A percentile compares a stretch with the other conserved stretches of the same genome.
Evolutionary conservation across 92 coral and sea anemone genomes (phyloP).

Genomic region (Ricordea florida): DNA sequence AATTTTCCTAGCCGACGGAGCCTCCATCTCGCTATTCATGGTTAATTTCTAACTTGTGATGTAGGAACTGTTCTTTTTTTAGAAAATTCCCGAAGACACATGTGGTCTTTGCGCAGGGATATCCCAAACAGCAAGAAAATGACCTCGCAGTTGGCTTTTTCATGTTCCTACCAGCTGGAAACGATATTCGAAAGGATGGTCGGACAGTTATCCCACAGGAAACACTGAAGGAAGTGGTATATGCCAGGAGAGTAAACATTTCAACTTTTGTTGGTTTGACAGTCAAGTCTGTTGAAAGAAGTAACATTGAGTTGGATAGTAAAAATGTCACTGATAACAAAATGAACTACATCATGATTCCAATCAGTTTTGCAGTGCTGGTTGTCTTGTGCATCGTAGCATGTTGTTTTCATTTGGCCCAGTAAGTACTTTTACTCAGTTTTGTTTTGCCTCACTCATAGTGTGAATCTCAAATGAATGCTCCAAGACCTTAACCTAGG

Average conservation of each 20-base stretch:
- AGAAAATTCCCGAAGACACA: slow-evolving; percentile 27
- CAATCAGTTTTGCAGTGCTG: slow-evolving; percentile 59
- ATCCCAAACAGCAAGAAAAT: slow-evolving; percentile 36
- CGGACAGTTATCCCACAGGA: slow-evolving; percentile 43
- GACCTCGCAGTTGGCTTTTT: slow-evolving; percentile 46
- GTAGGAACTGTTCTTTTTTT: no score
- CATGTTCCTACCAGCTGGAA: slow-evolving; percentile 45
- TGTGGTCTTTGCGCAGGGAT: slow-evolving; percentile 22
- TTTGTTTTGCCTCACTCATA: no score
- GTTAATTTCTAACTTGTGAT: no score
- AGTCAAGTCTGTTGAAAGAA: slow-evolving; percentile 19
- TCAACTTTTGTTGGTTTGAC: slow-evolving; percentile 40
- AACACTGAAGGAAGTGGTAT: slow-evolving; percentile 23
- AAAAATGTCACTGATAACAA: slow-evolving; percentile 9
- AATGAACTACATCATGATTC: slow-evolving; percentile 79
- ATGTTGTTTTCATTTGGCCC: slow-evolving; percentile 60
- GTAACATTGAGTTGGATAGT: neutral
- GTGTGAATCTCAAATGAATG: no score
- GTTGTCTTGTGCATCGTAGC: slow-evolving; percentile 56
- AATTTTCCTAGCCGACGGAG: no score
- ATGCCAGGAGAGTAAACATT: slow-evolving; percentile 18
- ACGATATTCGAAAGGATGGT: slow-evolving; percentile 49
- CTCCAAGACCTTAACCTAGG: no score
- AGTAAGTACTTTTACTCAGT: no score
- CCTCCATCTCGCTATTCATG: no score